These are phyloP conservation scores for Capra hircus DNA, from an alignment of 2,113 vertebrate genomes.

Conservation along the genomic window DNA sequence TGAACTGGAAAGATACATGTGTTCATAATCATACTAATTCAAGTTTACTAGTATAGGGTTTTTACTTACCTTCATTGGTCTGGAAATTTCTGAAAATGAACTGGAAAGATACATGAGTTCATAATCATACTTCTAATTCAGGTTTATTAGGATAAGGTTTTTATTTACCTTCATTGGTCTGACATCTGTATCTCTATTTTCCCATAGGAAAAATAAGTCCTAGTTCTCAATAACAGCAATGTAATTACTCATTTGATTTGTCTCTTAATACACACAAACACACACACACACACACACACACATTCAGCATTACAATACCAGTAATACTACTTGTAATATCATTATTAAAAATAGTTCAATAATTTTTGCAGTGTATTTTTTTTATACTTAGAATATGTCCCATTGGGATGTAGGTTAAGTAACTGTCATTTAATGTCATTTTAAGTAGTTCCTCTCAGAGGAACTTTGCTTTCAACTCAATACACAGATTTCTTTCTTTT, in stretches of 20 bases:
- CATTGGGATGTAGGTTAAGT: neutral
- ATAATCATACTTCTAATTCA: neutral
- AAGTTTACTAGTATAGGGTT: neutral
- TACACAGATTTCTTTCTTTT: neutral
- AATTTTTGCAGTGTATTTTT: neutral
- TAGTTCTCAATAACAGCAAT: neutral
- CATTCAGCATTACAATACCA: neutral
- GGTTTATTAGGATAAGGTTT: neutral
- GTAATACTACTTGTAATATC: neutral
- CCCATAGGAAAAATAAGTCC: rapidly evolving
- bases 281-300: neutral
- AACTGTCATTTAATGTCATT: neutral
- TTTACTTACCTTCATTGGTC: neutral
- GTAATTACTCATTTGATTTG: neutral
- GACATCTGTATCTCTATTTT: neutral
- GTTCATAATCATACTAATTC: neutral
- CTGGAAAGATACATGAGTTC: neutral
- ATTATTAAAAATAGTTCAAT: neutral
- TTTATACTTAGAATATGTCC: neutral
- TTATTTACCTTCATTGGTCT: neutral
- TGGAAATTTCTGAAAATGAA: neutral
- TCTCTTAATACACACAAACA: neutral
- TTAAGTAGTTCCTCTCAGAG: neutral
- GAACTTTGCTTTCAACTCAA: neutral
- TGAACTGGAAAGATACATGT: neutral